phyloP scores from a whole-genome alignment of 2,888 invertebrate genomes.

The Drosophila mimetica region DNA sequence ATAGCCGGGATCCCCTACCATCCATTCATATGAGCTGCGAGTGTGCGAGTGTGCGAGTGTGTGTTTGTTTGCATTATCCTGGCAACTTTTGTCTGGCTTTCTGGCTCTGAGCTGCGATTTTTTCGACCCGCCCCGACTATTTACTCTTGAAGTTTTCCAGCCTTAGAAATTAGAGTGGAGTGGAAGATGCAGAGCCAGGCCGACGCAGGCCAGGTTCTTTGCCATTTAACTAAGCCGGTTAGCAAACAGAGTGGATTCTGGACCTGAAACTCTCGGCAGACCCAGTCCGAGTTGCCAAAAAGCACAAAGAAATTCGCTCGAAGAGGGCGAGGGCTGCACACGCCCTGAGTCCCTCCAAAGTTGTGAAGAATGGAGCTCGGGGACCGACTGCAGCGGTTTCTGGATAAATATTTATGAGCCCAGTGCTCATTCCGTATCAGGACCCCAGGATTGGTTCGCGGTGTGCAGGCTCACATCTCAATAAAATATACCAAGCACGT shows the following conservation, averaged over 20 bases:
- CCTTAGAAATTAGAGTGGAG: conserved; percentile 25
- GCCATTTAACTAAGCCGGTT: conserved; percentile 73
- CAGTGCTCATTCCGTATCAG: background rate
- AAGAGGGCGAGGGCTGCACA: conserved; percentile 11
- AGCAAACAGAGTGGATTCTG: conserved; percentile 53
- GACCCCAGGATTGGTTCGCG: background rate
- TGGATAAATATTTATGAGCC: conserved; percentile 4
- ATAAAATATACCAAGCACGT: conserved; percentile 4
- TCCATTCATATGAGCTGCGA: conserved; percentile 14
- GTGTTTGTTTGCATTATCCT: conserved; percentile 58
- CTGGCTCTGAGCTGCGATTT: conserved; percentile 55
- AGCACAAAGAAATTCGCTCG: background rate
- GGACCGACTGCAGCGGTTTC: background rate
- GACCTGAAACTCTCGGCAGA: background rate
- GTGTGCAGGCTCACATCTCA: background rate
- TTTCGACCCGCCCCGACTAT: conserved; percentile 56
- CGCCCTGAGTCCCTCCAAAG: background rate
- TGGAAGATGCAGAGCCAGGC: background rate
- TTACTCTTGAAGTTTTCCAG: conserved; percentile 58
- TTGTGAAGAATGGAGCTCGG: background rate
- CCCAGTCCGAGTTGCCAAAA: conserved; percentile 9
- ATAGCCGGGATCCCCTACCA: conserved; percentile 20
- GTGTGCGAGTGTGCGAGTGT: conserved; percentile 22
- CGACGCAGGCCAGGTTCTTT: conserved; percentile 56
- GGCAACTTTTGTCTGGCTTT: conserved; percentile 67